Conservation (phyloP, 1,140 invertebrate species). For the Philaenus spumarius region DNA sequence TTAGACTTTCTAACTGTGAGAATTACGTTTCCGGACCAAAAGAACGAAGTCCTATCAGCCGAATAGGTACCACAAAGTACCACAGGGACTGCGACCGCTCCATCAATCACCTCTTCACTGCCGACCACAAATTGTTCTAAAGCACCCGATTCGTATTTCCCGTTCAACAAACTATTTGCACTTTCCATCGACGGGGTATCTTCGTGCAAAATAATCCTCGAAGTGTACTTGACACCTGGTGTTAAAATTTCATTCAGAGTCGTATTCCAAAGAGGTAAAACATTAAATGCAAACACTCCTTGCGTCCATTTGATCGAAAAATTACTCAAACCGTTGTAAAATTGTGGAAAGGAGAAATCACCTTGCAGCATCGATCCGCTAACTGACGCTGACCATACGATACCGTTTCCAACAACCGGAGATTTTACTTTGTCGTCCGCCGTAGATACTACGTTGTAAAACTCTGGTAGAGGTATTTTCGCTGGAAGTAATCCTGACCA, state of each 20-base stretch:
- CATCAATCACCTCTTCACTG: constrained; percentile 11
- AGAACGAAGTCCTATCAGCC: constrained; percentile 5
- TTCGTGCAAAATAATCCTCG: constrained; percentile 5
- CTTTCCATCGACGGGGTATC: not conserved
- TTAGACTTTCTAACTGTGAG: not conserved
- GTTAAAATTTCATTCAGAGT: not conserved
- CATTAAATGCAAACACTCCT: constrained; percentile 7
- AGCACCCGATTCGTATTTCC: not conserved
- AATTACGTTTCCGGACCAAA: constrained; percentile 9
- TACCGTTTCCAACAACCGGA: not conserved
- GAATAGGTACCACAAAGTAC: constrained; percentile 13
- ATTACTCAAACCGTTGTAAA: not conserved
- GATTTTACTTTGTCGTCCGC: not conserved
- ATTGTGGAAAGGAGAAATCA: constrained; percentile 9
- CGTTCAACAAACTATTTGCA: not conserved
- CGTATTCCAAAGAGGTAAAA: not conserved
- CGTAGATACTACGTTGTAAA: not conserved
- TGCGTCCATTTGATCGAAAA: not conserved
- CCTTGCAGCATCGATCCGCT: not conserved
- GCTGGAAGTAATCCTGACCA: constrained; percentile 3
- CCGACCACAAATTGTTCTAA: constrained; percentile 12
- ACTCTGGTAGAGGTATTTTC: not conserved
- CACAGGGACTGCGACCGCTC: constrained; percentile 7
- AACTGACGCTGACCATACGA: not conserved
- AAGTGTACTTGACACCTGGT: constrained; percentile 9